A percentile compares a stretch with the other conserved stretches of the same genome.
Evolutionary conservation across 1,140 invertebrate species (phyloP).

Genomic region (Neodiprion fabricii): DNA sequence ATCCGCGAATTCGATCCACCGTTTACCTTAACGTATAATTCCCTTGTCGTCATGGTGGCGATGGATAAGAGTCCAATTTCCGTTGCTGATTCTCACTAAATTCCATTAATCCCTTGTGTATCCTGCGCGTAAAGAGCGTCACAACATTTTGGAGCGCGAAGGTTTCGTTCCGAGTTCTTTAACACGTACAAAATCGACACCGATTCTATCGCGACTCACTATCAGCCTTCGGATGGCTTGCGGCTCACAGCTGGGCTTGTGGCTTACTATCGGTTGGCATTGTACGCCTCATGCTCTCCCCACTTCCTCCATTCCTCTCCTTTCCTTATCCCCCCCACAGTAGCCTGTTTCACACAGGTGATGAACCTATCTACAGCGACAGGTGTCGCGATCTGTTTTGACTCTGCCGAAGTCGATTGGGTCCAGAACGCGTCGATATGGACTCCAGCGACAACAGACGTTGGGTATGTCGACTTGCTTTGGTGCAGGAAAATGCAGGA

Average conservation of each 20-base stretch:
- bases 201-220: neutral
- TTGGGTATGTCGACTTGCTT: neutral
- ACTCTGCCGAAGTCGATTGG: neutral
- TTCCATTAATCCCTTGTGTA: neutral
- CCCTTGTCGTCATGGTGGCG: slow-evolving; percentile 52
- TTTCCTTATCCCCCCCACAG: no score
- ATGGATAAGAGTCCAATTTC: neutral
- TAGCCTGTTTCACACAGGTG: neutral
- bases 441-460: neutral
- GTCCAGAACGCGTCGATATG: neutral
- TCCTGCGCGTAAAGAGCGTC: neutral
- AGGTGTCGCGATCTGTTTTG: slow-evolving; percentile 4
- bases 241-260: slow-evolving; percentile 25
- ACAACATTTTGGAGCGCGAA: neutral
- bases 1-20: no score
- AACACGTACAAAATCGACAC: neutral
- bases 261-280: slow-evolving; percentile 20
- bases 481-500: neutral
- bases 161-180: neutral
- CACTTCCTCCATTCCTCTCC: slow-evolving; percentile 11
- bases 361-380: neutral
- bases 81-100: neutral
- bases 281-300: slow-evolving; percentile 14
- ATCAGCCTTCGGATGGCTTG: neutral
- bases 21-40: slow-evolving; percentile 58